phyloP scores from a whole-genome alignment of 2,888 invertebrate species.

The Formica aserva region DNA sequence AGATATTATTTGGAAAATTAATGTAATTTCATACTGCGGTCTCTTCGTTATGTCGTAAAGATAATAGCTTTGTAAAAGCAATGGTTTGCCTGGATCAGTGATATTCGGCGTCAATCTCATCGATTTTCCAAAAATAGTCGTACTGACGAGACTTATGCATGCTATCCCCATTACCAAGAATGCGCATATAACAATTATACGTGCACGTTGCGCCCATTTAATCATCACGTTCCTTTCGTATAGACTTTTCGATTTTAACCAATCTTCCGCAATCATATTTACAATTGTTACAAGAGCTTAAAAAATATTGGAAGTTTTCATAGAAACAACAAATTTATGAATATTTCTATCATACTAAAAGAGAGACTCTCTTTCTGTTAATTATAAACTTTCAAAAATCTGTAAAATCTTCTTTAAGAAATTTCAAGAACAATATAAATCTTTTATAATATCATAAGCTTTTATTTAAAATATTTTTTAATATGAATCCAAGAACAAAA shows the following conservation, averaged over 20 bases:
- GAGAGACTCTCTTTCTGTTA: no score
- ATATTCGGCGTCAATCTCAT: background rate
- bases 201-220: constrained; percentile 18
- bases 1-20: background rate
- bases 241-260: constrained; percentile 37
- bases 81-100: constrained; percentile 1
- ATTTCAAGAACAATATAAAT: no score
- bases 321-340: background rate
- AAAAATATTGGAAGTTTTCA: background rate
- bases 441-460: no score
- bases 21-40: constrained; percentile 31
- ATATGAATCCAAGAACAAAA: no score
- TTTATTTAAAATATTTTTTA: no score
- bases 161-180: background rate
- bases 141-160: background rate
- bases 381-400: no score
- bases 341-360: no score
- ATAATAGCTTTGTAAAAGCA: constrained; percentile 12
- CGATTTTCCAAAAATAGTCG: background rate
- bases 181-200: constrained; percentile 1
- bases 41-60: constrained; percentile 21
- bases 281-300: constrained; percentile 47
- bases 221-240: constrained; percentile 49
- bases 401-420: no score
- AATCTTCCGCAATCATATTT: constrained; percentile 55